These are phyloP conservation scores for Nothocercus nigrocapillus DNA, from an alignment of 2,113 vertebrate genomes.

Conservation along the genomic window DNA sequence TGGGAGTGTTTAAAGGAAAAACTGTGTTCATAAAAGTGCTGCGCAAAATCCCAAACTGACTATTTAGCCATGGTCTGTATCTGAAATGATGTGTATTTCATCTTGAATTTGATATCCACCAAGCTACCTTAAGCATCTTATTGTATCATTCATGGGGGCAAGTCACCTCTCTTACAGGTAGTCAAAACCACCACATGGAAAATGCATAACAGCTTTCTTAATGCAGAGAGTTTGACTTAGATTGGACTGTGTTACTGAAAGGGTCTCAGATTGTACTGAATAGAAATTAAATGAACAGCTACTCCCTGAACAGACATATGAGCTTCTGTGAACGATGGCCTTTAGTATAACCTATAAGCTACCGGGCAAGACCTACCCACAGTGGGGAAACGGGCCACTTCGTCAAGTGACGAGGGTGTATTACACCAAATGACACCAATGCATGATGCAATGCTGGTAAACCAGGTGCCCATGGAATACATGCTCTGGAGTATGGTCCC, in stretches of 20 bases:
- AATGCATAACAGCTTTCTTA: background rate
- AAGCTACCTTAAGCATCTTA: background rate
- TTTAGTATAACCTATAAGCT: background rate
- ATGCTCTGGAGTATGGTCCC: accelerated
- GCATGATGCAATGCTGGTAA: background rate
- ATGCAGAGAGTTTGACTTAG: background rate
- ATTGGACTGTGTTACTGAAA: background rate
- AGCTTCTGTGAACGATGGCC: background rate
- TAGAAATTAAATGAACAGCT: background rate
- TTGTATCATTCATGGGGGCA: background rate
- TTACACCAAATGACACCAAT: background rate
- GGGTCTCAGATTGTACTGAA: background rate
- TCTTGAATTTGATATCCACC: background rate
- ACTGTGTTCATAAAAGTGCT: background rate
- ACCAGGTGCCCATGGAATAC: background rate
- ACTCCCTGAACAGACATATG: background rate
- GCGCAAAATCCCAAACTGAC: background rate
- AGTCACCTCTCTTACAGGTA: background rate
- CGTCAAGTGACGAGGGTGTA: background rate
- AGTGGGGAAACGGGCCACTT: background rate
- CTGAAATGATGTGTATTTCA: background rate
- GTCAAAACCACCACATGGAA: background rate
- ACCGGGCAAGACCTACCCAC: background rate
- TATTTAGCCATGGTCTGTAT: background rate
- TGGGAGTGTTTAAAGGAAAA: background rate